phyloP scores from a whole-genome alignment of 2,797 vertebrate species.

The Propithecus deckenii region DNA sequence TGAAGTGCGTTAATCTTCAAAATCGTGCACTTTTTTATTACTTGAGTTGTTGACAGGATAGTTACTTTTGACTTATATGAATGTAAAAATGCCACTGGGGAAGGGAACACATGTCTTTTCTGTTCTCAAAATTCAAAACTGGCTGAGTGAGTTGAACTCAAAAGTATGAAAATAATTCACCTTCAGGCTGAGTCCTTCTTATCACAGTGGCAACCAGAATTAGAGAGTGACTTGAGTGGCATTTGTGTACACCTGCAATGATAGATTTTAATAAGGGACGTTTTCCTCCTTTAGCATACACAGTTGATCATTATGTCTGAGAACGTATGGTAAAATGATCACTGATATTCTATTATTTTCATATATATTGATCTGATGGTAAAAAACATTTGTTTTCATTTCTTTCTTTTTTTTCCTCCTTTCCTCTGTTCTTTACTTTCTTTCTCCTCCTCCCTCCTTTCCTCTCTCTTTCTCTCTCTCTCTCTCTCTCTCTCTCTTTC shows the following conservation, averaged over 20 bases:
- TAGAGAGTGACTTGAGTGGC: background rate
- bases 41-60: background rate
- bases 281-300: background rate
- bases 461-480: no score
- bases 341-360: background rate
- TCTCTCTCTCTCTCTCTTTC: no score
- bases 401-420: background rate
- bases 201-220: background rate
- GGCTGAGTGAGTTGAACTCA: conserved; percentile 62
- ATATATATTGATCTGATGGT: background rate
- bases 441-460: background rate
- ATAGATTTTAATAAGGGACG: background rate
- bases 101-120: conserved; percentile 47
- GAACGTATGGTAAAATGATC: background rate
- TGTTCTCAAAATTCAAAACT: conserved; percentile 64
- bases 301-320: background rate
- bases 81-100: conserved; percentile 40
- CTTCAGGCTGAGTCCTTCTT: conserved; percentile 14
- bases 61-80: conserved; percentile 51
- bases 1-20: conserved; percentile 19
- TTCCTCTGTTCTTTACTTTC: background rate
- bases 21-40: background rate
- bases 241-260: background rate
- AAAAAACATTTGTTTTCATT: background rate
- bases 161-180: conserved; percentile 39